Percentiles rank a stretch among this genome's conserved stretches.
phyloP scores from a whole-genome alignment of 2,113 vertebrate genomes.

The Scortum barcoo region DNA sequence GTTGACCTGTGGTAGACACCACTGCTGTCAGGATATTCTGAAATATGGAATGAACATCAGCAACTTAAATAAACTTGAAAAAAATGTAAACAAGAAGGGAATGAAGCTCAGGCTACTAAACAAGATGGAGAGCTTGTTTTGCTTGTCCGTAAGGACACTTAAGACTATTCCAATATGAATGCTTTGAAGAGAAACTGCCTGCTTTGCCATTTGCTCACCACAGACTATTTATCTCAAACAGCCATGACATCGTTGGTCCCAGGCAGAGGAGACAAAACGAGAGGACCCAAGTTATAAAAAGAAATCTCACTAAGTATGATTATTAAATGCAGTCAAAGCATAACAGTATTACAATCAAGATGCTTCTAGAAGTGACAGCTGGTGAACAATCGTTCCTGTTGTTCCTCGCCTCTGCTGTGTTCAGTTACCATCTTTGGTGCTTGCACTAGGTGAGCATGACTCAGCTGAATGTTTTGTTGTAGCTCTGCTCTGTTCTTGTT shows the following conservation, averaged over 20 bases:
- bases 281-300: slow-evolving; percentile 1
- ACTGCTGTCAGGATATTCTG: slow-evolving; percentile 1
- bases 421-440: slow-evolving; percentile 47
- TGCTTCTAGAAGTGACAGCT: slow-evolving; percentile 19
- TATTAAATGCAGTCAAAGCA: slow-evolving; percentile 52
- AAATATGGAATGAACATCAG: slow-evolving; percentile 49
- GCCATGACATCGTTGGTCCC: slow-evolving; percentile 44
- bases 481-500: slow-evolving; percentile 12
- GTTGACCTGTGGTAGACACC: slow-evolving; percentile 30
- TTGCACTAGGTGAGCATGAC: slow-evolving; percentile 7
- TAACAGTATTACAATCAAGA: slow-evolving; percentile 46
- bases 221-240: slow-evolving; percentile 16
- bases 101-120: slow-evolving; percentile 43
- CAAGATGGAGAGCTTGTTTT: slow-evolving; percentile 18
- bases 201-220: background rate
- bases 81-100: slow-evolving; percentile 69
- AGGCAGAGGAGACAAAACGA: slow-evolving; percentile 30
- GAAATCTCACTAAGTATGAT: background rate
- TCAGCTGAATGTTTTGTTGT: slow-evolving; percentile 13
- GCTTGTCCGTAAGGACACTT: slow-evolving; percentile 38
- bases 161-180: slow-evolving; percentile 59
- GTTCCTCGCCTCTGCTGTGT: slow-evolving; percentile 30
- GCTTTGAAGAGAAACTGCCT: slow-evolving; percentile 31
- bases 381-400: slow-evolving; percentile 24
- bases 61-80: slow-evolving; percentile 46